phyloP scores from a whole-genome alignment of 2,797 vertebrate genomes.

The Aulostomus chinensis region DNA sequence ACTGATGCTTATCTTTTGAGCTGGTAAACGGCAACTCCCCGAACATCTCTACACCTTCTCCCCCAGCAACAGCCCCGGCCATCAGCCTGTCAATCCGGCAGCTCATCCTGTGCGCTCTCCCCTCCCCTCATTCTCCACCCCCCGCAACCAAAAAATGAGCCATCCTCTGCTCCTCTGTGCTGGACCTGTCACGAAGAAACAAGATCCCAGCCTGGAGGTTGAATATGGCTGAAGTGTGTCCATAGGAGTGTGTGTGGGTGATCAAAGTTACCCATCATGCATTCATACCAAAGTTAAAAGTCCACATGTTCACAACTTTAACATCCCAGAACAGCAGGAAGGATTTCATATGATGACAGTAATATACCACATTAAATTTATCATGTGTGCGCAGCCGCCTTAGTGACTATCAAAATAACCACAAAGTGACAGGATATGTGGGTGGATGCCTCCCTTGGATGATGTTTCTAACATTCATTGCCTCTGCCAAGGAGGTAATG shows the following conservation, averaged over 20 bases:
- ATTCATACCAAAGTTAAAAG: no score
- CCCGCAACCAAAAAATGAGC: constrained; percentile 51
- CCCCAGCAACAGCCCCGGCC: constrained; percentile 46
- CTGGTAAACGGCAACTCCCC: constrained; percentile 58
- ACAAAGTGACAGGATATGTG: no score
- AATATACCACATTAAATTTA: no score
- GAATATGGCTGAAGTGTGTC: background rate
- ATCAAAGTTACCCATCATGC: no score
- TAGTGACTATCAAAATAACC: no score
- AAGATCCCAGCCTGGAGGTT: constrained; percentile 52
- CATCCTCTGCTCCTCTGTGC: constrained; percentile 39
- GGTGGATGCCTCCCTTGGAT: no score
- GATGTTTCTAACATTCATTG: no score
- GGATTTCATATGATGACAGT: no score
- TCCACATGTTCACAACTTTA: no score
- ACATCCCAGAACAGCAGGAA: no score
- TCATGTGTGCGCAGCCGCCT: no score
- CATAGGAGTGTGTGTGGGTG: background rate
- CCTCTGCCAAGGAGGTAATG: no score
- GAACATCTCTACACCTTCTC: constrained; percentile 65
- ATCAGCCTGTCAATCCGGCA: constrained; percentile 69
- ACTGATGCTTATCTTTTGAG: constrained; percentile 76
- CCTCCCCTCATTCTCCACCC: background rate
- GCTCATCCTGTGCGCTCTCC: constrained; percentile 54
- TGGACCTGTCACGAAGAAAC: constrained; percentile 71